Percentiles rank a stretch among this genome's conserved stretches.
These are phyloP conservation scores for Melierax canorus DNA, from an alignment of 2,113 vertebrate species.

Conservation along the genomic window DNA sequence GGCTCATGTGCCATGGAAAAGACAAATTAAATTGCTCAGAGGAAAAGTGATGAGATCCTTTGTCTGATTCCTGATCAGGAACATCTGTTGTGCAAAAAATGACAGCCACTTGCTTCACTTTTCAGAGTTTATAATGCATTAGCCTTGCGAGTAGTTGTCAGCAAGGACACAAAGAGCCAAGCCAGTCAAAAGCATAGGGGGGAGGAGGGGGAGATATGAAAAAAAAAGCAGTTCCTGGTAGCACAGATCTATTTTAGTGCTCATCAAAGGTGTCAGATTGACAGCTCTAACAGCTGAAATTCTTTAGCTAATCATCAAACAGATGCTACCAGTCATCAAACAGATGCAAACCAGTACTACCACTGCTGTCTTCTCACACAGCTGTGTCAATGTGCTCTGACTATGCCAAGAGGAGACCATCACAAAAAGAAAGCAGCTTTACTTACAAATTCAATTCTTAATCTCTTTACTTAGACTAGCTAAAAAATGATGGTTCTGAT, in stretches of 20 bases:
- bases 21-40: constrained; percentile 27
- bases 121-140: neutral
- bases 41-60: constrained; percentile 23
- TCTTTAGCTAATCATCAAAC: neutral
- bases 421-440: neutral
- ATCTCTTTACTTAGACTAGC: neutral
- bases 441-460: neutral
- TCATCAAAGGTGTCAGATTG: constrained; percentile 29
- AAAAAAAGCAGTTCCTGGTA: neutral
- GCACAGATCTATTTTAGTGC: constrained; percentile 8
- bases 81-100: constrained; percentile 52
- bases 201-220: no score
- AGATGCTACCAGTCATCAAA: neutral
- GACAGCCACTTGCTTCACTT: neutral
- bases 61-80: constrained; percentile 45
- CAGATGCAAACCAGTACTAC: neutral
- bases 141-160: neutral
- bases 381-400: neutral
- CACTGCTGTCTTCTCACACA: neutral
- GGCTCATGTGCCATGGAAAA: neutral
- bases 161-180: constrained; percentile 10
- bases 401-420: neutral
- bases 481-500: neutral
- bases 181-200: neutral
- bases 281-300: neutral